Conservation (phyloP, 2,888 invertebrate genomes). For the Callyntrura guangdongensis region DNA sequence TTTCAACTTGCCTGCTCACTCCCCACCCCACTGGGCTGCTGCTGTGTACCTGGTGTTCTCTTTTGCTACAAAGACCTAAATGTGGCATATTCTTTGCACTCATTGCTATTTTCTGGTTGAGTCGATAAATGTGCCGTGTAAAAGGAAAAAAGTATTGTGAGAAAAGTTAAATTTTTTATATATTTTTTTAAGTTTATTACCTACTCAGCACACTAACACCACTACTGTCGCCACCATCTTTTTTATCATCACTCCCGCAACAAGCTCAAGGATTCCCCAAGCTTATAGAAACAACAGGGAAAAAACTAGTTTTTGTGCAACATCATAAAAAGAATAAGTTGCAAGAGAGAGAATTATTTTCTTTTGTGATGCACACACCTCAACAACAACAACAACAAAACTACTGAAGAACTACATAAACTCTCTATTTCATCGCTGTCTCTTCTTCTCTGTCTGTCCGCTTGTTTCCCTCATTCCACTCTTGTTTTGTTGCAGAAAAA, state of each 20-base stretch:
- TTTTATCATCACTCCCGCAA: too few species aligned
- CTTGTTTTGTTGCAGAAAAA: not conserved
- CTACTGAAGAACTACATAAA: constrained; percentile 31
- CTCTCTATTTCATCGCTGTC: constrained; percentile 19
- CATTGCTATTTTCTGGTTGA: too few species aligned
- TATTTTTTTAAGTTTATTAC: not conserved
- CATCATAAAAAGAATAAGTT: not conserved
- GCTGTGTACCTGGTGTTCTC: not conserved
- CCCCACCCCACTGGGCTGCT: not conserved
- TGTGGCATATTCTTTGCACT: not conserved
- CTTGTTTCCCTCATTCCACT: not conserved
- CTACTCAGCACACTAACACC: not conserved
- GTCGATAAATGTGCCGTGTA: too few species aligned
- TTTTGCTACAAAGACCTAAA: not conserved
- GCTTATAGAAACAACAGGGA: not conserved
- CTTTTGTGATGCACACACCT: constrained; percentile 21
- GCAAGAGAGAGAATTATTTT: not conserved
- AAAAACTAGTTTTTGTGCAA: not conserved
- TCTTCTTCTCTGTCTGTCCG: not conserved
- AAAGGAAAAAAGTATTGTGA: not conserved
- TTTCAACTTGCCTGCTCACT: constrained; percentile 19
- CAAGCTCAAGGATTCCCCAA: not conserved
- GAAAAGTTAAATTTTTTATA: not conserved
- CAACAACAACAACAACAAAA: constrained; percentile 47
- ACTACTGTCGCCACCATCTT: not conserved